These are phyloP conservation scores for Hucho hucho DNA, from an alignment of 2,113 vertebrate species.

Conservation along the genomic window DNA sequence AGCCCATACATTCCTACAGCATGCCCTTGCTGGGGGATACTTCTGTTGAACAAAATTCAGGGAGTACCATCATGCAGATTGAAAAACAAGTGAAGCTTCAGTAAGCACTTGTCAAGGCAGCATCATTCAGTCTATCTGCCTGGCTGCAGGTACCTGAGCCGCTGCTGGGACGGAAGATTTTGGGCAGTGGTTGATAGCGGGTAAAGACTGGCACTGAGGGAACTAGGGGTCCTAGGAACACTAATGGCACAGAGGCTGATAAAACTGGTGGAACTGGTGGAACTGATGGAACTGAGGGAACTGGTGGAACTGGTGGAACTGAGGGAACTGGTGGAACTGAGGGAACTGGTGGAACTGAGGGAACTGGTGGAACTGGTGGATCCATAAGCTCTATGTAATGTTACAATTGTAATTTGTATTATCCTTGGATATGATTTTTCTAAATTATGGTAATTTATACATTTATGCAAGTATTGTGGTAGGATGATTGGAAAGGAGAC, in stretches of 20 bases:
- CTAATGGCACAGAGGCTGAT: no score
- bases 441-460: background rate
- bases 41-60: background rate
- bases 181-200: conserved; percentile 46
- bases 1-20: no score
- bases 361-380: no score
- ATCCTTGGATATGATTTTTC: background rate
- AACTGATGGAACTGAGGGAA: no score
- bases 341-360: background rate
- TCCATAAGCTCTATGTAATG: background rate
- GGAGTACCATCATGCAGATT: conserved; percentile 15
- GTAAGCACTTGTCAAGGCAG: background rate
- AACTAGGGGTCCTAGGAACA: no score
- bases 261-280: no score
- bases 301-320: no score
- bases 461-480: background rate
- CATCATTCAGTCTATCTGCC: conserved; percentile 20
- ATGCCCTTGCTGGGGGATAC: no score
- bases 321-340: conserved; percentile 21
- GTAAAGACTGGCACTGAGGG: no score
- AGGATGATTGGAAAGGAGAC: background rate
- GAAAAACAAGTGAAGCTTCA: background rate
- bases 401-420: background rate
- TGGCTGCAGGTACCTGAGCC: conserved; percentile 55
- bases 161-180: conserved; percentile 65